These are phyloP conservation scores for Polydrusus cervinus DNA, from an alignment of 2,888 invertebrate genomes.

Conservation along the genomic window DNA sequence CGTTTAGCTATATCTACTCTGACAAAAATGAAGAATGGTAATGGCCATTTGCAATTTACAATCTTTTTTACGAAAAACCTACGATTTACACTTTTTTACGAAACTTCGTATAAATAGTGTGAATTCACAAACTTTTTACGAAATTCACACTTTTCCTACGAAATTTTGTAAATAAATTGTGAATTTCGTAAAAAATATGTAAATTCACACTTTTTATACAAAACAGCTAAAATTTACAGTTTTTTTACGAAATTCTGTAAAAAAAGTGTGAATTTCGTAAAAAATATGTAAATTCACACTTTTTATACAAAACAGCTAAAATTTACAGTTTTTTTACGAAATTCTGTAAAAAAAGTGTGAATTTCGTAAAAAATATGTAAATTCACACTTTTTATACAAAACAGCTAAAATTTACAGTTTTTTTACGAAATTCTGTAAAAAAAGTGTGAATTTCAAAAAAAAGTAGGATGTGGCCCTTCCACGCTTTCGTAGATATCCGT, in stretches of 20 bases:
- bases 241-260: background rate
- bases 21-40: background rate
- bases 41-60: slow-evolving; percentile 9
- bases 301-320: too few relatives aligned
- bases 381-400: too few relatives aligned
- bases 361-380: too few relatives aligned
- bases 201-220: slow-evolving; percentile 9
- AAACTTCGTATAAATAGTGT: slow-evolving; percentile 9
- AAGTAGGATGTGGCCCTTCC: too few relatives aligned
- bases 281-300: too few relatives aligned
- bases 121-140: slow-evolving; percentile 9
- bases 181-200: background rate
- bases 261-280: background rate
- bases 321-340: too few relatives aligned
- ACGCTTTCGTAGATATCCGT: too few relatives aligned
- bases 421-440: too few relatives aligned
- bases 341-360: too few relatives aligned
- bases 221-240: background rate
- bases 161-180: background rate
- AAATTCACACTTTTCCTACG: slow-evolving; percentile 1
- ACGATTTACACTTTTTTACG: slow-evolving; percentile 6
- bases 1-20: background rate
- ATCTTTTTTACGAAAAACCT: slow-evolving; percentile 3
- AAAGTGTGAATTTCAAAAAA: too few relatives aligned
- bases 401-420: too few relatives aligned